Conservation (phyloP, 2,797 vertebrate species). For the Crenichthys baileyi region DNA sequence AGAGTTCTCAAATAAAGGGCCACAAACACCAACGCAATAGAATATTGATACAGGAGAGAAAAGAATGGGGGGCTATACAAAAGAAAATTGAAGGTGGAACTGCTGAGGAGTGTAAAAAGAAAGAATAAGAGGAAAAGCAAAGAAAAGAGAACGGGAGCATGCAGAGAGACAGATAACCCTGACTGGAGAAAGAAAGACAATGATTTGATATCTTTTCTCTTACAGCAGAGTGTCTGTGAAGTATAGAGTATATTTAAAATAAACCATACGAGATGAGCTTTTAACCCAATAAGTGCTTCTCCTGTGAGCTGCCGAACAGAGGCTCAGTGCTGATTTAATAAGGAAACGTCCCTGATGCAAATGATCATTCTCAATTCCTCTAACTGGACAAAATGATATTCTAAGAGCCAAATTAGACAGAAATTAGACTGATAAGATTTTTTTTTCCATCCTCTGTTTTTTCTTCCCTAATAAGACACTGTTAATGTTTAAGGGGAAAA, state of each 20-base stretch:
- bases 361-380: slow-evolving; percentile 88
- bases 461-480: slow-evolving; percentile 69
- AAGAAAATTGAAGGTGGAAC: slow-evolving; percentile 75
- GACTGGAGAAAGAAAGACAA: slow-evolving; percentile 68
- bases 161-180: slow-evolving; percentile 63
- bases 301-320: slow-evolving; percentile 84
- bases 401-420: slow-evolving; percentile 86
- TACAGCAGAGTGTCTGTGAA: slow-evolving; percentile 81
- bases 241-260: slow-evolving; percentile 86
- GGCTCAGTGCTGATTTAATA: slow-evolving; percentile 87
- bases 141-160: slow-evolving; percentile 43
- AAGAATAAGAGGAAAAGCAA: slow-evolving; percentile 42
- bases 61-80: slow-evolving; percentile 71
- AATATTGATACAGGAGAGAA: slow-evolving; percentile 89
- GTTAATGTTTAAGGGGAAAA: slow-evolving; percentile 67
- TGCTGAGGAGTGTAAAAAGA: slow-evolving; percentile 54
- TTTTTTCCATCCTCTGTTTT: slow-evolving; percentile 55
- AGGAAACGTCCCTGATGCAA: slow-evolving; percentile 88
- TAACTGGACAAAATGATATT: slow-evolving; percentile 89
- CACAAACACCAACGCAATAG: slow-evolving; percentile 96
- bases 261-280: slow-evolving; percentile 86
- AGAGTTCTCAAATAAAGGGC: slow-evolving; percentile 97
- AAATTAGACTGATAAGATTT: slow-evolving; percentile 84
- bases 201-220: slow-evolving; percentile 79
- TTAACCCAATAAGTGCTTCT: slow-evolving; percentile 89